Base-by-base conservation (phyloP, 1,140 invertebrate genomes). In the Drosophila novamexicana region DNA sequence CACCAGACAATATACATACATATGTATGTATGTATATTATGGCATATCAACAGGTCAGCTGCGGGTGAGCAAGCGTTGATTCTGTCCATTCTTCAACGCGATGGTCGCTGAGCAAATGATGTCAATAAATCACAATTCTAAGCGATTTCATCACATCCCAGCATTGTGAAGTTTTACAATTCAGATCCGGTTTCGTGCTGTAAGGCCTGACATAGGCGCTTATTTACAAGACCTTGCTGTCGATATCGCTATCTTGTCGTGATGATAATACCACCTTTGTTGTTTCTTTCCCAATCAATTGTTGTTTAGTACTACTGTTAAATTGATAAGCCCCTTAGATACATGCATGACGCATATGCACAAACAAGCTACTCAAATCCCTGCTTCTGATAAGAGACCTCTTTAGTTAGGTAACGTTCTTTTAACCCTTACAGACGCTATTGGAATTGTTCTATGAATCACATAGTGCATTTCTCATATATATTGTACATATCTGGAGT, bases 101-200 rank as follows among this genome's bases (percentile, higher is more conserved):
- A 44, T 58, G 56, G 16, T 65, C 44, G 16, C 22, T 61, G 40
- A 34, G 18, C 49, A 71, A 83, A 70, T 83, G 54, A 90, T 80
- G 50, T 74, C 73, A 71, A 80, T 82, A 68, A 88, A 84, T 77
- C 68, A 79, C 2, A 47, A 68, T 68, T 39, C 18, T 14, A 49
- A 49, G 12, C 9, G 16, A 56, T 72, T 73, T 66, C 59, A 61
- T 54, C 61, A 79, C 14, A 39, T 37, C 6, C 36, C 10, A 1
- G 9, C 22, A 12, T 42, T 34, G 39, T 32, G 14, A 6, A 7
- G 18, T 45, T 34, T 7, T 14, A 49, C 12, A 12, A 37, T 14
- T 34, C 9, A 32, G 18, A 58, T 67, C 64, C 64, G 64, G 64
- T 18, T 67, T 40, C 9, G 6, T 49, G 36, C 7, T 58, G 34